Evolutionary conservation across 2,888 invertebrate genomes (phyloP).

Genomic region (Ommatoiulus sabulosus): DNA sequence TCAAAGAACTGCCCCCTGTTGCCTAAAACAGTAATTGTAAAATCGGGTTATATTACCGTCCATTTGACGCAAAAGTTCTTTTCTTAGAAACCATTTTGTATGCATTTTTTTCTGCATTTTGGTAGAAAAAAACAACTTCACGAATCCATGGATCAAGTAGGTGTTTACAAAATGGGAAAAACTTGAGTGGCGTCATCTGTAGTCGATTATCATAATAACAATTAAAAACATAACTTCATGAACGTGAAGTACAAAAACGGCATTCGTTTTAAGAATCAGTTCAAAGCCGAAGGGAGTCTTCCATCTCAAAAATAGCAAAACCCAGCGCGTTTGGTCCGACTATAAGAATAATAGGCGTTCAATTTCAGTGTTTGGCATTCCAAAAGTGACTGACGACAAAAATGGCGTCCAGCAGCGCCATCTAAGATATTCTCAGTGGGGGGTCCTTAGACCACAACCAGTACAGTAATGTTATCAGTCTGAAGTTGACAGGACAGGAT

Average conservation of each 20-base stretch:
- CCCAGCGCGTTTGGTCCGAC: neutral
- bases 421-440: slow-evolving; percentile 49
- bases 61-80: too few relatives aligned
- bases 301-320: neutral
- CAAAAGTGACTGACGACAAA: slow-evolving; percentile 41
- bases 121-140: too few relatives aligned
- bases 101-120: too few relatives aligned
- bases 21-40: too few relatives aligned
- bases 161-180: too few relatives aligned
- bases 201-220: neutral
- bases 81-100: too few relatives aligned
- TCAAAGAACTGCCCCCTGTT: too few relatives aligned
- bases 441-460: slow-evolving; percentile 48
- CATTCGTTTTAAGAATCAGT: neutral
- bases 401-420: slow-evolving; percentile 38
- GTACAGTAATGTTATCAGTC: slow-evolving; percentile 53
- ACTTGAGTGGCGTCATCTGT: too few relatives aligned
- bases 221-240: neutral
- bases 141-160: too few relatives aligned
- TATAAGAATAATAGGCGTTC: slow-evolving; percentile 25
- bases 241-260: too few relatives aligned
- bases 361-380: slow-evolving; percentile 41
- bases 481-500: slow-evolving; percentile 45
- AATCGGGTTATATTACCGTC: too few relatives aligned
- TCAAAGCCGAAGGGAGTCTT: neutral